Evolutionary conservation across 1,140 invertebrate species (phyloP).

Genomic region (Thaumatotibia leucotreta): DNA sequence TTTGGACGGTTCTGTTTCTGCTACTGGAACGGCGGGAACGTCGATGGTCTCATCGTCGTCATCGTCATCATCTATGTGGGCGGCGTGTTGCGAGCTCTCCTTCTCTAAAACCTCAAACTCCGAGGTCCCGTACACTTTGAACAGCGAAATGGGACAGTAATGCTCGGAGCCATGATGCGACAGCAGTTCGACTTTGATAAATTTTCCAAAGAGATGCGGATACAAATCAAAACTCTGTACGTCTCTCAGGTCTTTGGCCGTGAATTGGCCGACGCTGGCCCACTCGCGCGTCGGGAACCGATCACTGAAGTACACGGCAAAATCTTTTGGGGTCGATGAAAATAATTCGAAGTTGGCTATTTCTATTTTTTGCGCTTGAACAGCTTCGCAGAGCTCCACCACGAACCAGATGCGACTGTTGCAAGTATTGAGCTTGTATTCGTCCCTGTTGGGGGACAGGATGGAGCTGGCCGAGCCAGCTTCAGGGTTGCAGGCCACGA

Average conservation of each 20-base stretch:
- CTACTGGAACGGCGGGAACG: constrained; percentile 56
- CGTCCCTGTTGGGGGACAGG: constrained; percentile 92
- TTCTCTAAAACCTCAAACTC: constrained; percentile 93
- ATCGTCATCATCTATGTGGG: constrained; percentile 80
- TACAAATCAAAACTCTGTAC: constrained; percentile 91
- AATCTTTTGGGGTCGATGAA: constrained; percentile 95
- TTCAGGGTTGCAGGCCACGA: constrained; percentile 94
- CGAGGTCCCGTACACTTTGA: constrained; percentile 93
- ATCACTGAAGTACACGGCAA: constrained; percentile 92
- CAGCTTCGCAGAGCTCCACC: constrained; percentile 97
- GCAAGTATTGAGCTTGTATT: constrained; percentile 99
- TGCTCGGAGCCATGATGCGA: constrained; percentile 97
- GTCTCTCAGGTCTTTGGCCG: constrained; percentile 89
- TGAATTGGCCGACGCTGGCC: constrained; percentile 91
- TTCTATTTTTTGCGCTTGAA: constrained; percentile 96
- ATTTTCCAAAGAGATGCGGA: constrained; percentile 94
- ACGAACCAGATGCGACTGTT: constrained; percentile 96
- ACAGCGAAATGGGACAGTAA: constrained; percentile 96
- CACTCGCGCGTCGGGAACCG: constrained; percentile 95
- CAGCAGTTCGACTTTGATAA: constrained; percentile 92
- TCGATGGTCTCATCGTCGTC: constrained; percentile 81
- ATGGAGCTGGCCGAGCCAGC: constrained; percentile 90
- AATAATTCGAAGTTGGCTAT: constrained; percentile 99
- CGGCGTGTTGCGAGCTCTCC: constrained; percentile 80
- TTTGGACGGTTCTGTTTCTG: constrained; percentile 70